A percentile compares a stretch with the other conserved stretches of the same genome.
These are phyloP conservation scores for Vanessa atalanta DNA, from an alignment of 1,140 invertebrate genomes.

Conservation along the genomic window DNA sequence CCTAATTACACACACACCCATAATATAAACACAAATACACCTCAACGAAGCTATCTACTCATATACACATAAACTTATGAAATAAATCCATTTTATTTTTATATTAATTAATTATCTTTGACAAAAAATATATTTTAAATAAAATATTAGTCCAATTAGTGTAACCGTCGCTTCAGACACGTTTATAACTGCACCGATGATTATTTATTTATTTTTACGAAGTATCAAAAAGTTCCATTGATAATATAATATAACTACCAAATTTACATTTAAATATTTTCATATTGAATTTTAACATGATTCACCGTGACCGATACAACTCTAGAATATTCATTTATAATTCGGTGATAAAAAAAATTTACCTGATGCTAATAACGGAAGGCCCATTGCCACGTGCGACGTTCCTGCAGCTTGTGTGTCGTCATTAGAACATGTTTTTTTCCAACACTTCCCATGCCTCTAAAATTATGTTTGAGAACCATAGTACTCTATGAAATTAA, in stretches of 20 bases:
- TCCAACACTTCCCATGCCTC: slow-evolving; percentile 1
- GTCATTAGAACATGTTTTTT: slow-evolving; percentile 38
- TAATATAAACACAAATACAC: too few relatives aligned
- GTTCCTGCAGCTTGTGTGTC: slow-evolving; percentile 54
- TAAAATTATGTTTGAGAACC: neutral
- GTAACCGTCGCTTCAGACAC: too few relatives aligned
- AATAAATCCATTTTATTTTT: too few relatives aligned
- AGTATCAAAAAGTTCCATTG: too few relatives aligned
- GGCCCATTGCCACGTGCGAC: slow-evolving; percentile 74
- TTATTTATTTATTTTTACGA: neutral
- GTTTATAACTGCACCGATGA: too few relatives aligned
- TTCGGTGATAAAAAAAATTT: slow-evolving; percentile 61
- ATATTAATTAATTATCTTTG: too few relatives aligned
- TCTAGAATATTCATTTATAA: slow-evolving; percentile 64
- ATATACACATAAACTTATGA: too few relatives aligned
- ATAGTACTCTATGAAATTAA: neutral
- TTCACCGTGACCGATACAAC: slow-evolving; percentile 48
- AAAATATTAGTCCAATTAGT: too few relatives aligned
- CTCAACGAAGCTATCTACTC: too few relatives aligned
- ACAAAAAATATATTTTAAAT: too few relatives aligned
- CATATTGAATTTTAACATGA: neutral
- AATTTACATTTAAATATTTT: neutral
- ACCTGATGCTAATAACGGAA: slow-evolving; percentile 74
- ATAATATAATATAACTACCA: too few relatives aligned
- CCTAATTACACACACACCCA: too few relatives aligned